Evolutionary conservation across 2,888 invertebrate species (phyloP), one percentile per base, ranked within the genome.

Genomic region (Lasioglossum villosulum): DNA sequence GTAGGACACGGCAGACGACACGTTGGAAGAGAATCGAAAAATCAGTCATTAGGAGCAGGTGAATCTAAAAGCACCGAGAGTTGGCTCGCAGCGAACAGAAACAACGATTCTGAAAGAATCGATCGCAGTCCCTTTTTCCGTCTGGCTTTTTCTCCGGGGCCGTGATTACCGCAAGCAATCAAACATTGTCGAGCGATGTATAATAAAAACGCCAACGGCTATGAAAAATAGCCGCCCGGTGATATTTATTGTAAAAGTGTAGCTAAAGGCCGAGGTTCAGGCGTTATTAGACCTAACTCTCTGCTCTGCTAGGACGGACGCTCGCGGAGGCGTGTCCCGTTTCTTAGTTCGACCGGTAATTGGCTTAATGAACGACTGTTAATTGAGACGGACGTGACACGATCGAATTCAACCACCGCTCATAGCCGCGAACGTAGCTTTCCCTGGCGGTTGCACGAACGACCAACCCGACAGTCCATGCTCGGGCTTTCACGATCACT

Each of bases 321-420:
- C 16, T 1, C 16, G 16, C 66, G 30, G 30, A 66, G 34, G 34
- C 34, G 4, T 23, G 66, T 4, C 4, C 37, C 23, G 68, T 37
- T 68, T 39, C 68, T 68, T 68, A 23, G 73, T 75, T 75, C 70
- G 39, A 66, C 63, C 70, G 78, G 74, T 75, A 45, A 76, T 78
- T 56, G 72, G 42, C 71, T 80, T 80, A 80, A 86, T 86, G 66
- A 80, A 78, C 63, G 71, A 16, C 63, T 59, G 68, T 80, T 77
- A 84, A 84, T 86, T 86, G 80, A 77, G 70, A 74, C 79, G n/a
- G 84, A 80, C 76, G 78, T 59, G 84, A 71, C 82, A 52, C 52
- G 75, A 82, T 82, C 34, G 82, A 73, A 19, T 45, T 16, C n/a
- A 37, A 30, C 37, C 48, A 27, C 1, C 75, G n/a, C 12, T 12